A percentile compares a stretch with the other conserved stretches of the same genome.
Evolutionary conservation across 2,113 vertebrate species (phyloP).

Genomic region (Morone chrysops): DNA sequence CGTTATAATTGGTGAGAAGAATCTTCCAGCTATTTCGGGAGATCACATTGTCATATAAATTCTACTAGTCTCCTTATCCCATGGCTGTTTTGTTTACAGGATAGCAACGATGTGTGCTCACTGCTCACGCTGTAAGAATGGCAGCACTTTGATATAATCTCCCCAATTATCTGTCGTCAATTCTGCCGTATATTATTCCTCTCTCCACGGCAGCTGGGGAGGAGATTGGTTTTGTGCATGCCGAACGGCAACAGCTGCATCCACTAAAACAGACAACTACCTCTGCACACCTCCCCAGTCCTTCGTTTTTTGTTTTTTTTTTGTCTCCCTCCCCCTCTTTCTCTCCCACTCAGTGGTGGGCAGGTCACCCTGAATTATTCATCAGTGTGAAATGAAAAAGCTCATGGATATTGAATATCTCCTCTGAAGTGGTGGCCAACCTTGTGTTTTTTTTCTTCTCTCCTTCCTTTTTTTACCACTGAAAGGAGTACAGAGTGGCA

Average conservation of each 20-base stretch:
- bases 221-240: conserved; percentile 62
- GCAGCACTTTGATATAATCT: conserved; percentile 73
- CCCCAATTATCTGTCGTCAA: conserved; percentile 69
- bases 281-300: conserved; percentile 69
- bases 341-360: conserved; percentile 73
- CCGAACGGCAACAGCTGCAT: conserved; percentile 74
- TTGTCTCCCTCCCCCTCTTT: conserved; percentile 44
- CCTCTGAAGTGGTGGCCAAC: conserved; percentile 80
- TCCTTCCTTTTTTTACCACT: conserved; percentile 27
- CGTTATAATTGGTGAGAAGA: conserved; percentile 41
- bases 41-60: conserved; percentile 53
- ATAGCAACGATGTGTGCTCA: not conserved
- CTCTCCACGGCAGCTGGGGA: conserved; percentile 54
- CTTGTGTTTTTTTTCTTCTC: conserved; percentile 51
- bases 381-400: conserved; percentile 84
- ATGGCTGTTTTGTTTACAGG: conserved; percentile 56
- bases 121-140: conserved; percentile 37
- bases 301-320: conserved; percentile 45
- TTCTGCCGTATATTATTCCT: conserved; percentile 47
- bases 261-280: conserved; percentile 75
- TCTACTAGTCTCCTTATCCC: conserved; percentile 15
- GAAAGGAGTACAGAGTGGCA: conserved; percentile 61
- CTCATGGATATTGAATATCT: conserved; percentile 84
- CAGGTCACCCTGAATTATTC: conserved; percentile 86
- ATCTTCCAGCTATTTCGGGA: conserved; percentile 38